Conservation (phyloP, 2,888 invertebrate genomes). For the Pogonocherus hispidulus region DNA sequence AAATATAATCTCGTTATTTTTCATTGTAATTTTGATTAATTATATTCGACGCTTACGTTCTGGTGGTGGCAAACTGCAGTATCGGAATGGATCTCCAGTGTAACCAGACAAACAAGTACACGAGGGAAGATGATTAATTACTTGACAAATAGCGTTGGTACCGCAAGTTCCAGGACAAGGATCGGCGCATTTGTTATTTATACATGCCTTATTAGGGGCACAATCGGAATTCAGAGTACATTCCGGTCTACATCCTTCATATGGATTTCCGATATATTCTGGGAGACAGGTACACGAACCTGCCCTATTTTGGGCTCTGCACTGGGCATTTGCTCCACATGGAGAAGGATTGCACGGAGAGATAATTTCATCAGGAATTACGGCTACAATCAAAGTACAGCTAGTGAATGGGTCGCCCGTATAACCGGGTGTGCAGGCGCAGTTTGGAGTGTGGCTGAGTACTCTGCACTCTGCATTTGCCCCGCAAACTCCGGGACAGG, state of each 20-base stretch:
- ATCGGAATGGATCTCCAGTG: slow-evolving; percentile 76
- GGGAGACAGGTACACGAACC: slow-evolving; percentile 80
- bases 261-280: slow-evolving; percentile 83
- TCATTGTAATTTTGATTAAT: neutral
- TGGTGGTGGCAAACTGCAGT: slow-evolving; percentile 63
- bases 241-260: slow-evolving; percentile 75
- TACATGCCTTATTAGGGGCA: slow-evolving; percentile 69
- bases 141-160: slow-evolving; percentile 70
- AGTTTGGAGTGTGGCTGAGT: slow-evolving; percentile 82
- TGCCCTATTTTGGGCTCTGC: slow-evolving; percentile 77
- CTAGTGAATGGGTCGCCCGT: slow-evolving; percentile 78
- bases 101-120: slow-evolving; percentile 75
- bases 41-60: slow-evolving; percentile 61
- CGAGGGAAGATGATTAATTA: slow-evolving; percentile 73
- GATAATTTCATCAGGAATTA: slow-evolving; percentile 55
- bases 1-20: neutral
- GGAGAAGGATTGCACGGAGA: slow-evolving; percentile 68
- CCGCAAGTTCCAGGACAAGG: slow-evolving; percentile 72
- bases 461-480: slow-evolving; percentile 80
- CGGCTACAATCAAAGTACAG: slow-evolving; percentile 38
- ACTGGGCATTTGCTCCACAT: slow-evolving; percentile 81
- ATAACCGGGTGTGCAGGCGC: slow-evolving; percentile 75
- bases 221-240: slow-evolving; percentile 66
- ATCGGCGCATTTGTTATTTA: slow-evolving; percentile 71
- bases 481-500: slow-evolving; percentile 81